A percentile compares a stretch with the other conserved stretches of the same genome.
These are phyloP conservation scores for Muscicapa striata DNA, from an alignment of 2,797 vertebrate species.

Conservation along the genomic window DNA sequence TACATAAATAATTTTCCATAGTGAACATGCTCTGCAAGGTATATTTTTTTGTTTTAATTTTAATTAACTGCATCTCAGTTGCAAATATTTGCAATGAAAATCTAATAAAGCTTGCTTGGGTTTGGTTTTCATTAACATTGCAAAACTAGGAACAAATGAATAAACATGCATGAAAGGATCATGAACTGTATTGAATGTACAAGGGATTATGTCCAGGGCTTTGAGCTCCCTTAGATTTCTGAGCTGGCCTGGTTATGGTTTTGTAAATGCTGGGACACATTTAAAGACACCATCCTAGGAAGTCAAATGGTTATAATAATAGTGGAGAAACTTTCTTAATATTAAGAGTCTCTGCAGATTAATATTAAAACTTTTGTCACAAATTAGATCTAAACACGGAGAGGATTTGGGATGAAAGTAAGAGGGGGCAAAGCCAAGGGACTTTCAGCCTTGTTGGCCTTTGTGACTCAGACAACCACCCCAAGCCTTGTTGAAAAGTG, in stretches of 20 bases:
- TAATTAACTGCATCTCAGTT: conserved; percentile 19
- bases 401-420: not conserved
- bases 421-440: not conserved
- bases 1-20: not conserved
- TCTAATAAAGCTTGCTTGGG: conserved; percentile 20
- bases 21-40: not conserved
- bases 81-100: conserved; percentile 60
- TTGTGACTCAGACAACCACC: not conserved
- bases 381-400: not conserved
- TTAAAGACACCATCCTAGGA: not conserved
- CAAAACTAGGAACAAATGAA: conserved; percentile 53
- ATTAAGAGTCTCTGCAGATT: not conserved
- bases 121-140: conserved; percentile 59
- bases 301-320: not conserved
- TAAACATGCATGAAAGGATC: conserved; percentile 37
- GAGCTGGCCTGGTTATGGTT: not conserved
- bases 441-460: not conserved
- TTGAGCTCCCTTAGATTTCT: not conserved
- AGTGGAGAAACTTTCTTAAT: not conserved
- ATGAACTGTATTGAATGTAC: conserved; percentile 17
- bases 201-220: conserved; percentile 1
- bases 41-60: conserved; percentile 31
- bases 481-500: not conserved
- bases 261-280: not conserved
- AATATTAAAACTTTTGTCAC: not conserved